Conservation (phyloP, 2,113 vertebrate genomes). For the Mionectes macconnelli region DNA sequence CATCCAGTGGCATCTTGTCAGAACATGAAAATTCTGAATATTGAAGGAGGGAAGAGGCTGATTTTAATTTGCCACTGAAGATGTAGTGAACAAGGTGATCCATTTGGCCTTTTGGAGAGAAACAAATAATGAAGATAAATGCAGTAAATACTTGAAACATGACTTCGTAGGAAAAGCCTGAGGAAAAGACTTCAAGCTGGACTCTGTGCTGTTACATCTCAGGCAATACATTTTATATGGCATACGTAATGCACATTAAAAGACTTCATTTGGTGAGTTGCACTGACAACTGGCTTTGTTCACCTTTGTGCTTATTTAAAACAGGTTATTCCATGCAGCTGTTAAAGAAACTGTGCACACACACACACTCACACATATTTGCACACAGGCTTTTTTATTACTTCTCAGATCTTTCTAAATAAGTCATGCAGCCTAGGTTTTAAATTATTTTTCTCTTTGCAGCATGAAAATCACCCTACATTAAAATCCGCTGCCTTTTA, state of each 20-base stretch:
- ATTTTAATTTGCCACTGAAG: conserved; percentile 14
- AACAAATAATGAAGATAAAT: conserved; percentile 15
- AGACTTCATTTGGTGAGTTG: conserved; percentile 4
- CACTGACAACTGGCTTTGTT: conserved; percentile 20
- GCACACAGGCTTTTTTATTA: conserved; percentile 23
- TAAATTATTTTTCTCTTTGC: conserved; percentile 31
- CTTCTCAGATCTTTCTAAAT: conserved; percentile 17
- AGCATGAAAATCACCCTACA: neutral
- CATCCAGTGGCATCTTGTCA: neutral
- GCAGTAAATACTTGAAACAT: conserved; percentile 36
- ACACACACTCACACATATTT: neutral
- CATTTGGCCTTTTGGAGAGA: neutral
- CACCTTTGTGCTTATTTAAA: conserved; percentile 58
- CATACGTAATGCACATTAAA: conserved; percentile 34
- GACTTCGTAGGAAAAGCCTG: neutral
- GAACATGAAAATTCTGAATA: neutral
- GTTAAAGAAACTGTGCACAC: neutral
- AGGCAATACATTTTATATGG: conserved; percentile 43
- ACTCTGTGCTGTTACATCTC: conserved; percentile 14
- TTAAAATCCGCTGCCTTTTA: conserved; percentile 10
- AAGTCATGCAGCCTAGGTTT: conserved; percentile 20
- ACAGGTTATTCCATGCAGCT: conserved; percentile 49
- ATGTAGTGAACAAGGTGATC: neutral
- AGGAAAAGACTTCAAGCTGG: neutral
- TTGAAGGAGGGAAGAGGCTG: neutral